Percentiles rank a stretch among this genome's conserved stretches.
Evolutionary conservation across 2,797 vertebrate species (phyloP).

Genomic region (Alexandromys oeconomus): DNA sequence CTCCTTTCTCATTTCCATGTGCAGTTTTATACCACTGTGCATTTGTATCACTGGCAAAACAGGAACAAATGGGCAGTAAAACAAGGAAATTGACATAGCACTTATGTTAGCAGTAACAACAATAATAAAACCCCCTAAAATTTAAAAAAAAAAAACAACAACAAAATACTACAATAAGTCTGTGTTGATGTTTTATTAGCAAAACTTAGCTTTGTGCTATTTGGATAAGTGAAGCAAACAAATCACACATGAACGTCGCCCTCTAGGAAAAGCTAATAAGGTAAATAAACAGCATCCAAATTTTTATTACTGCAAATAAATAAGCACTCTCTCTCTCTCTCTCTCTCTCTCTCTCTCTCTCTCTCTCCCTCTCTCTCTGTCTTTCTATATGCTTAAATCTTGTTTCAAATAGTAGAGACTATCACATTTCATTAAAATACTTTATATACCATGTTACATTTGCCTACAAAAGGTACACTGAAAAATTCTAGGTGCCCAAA

Average conservation of each 20-base stretch:
- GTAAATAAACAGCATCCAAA: not conserved
- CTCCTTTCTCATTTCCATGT: not conserved
- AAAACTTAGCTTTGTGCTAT: constrained; percentile 6
- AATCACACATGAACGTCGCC: not conserved
- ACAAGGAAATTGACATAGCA: not conserved
- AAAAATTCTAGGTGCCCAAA: not conserved
- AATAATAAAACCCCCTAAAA: not conserved
- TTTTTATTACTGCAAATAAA: constrained; percentile 46
- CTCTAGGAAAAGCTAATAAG: constrained; percentile 15
- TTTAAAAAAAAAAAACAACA: not conserved
- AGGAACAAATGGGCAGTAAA: not conserved
- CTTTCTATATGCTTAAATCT: not conserved
- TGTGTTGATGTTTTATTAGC: not conserved
- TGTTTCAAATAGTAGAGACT: not conserved
- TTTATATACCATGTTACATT: not conserved
- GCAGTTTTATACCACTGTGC: not conserved
- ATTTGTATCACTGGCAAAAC: not conserved
- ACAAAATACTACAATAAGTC: not conserved
- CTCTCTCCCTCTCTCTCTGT: not conserved
- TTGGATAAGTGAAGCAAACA: constrained; percentile 7
- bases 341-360: not conserved
- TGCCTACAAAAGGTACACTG: not conserved
- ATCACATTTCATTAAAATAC: not conserved
- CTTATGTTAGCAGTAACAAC: not conserved
- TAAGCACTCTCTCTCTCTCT: not conserved